phyloP scores from a whole-genome alignment of 1,140 invertebrate species.

The Campoletis sonorensis region DNA sequence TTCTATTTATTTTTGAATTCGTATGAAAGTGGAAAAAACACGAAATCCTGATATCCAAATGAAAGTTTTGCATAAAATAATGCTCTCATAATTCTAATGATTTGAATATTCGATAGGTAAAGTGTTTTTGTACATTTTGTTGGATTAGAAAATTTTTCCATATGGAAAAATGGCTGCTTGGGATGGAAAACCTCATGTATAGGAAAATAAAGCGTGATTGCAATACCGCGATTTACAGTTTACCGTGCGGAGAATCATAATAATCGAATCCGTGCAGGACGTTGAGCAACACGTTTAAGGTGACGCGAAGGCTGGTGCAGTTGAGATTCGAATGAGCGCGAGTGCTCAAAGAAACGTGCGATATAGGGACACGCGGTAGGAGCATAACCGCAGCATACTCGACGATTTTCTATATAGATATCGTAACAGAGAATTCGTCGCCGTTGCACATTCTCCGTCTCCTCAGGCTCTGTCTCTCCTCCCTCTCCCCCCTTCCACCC shows the following conservation, averaged over 20 bases:
- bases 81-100: no score
- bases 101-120: no score
- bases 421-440: constrained; percentile 7
- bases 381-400: not conserved
- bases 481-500: not conserved
- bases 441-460: constrained; percentile 20
- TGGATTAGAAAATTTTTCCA: no score
- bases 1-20: no score
- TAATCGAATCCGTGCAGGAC: not conserved
- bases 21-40: no score
- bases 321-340: not conserved
- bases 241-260: constrained; percentile 17
- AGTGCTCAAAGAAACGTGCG: not conserved
- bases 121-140: no score
- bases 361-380: not conserved
- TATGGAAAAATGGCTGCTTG: no score
- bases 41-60: no score
- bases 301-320: constrained; percentile 15
- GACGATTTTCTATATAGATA: not conserved
- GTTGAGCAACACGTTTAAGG: constrained; percentile 17
- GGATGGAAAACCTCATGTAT: not conserved
- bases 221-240: constrained; percentile 8
- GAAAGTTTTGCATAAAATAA: no score
- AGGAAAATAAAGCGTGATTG: not conserved
- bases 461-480: not conserved